Evolutionary conservation across 2,888 invertebrate genomes (phyloP).

Genomic region (Drosophila cognata): DNA sequence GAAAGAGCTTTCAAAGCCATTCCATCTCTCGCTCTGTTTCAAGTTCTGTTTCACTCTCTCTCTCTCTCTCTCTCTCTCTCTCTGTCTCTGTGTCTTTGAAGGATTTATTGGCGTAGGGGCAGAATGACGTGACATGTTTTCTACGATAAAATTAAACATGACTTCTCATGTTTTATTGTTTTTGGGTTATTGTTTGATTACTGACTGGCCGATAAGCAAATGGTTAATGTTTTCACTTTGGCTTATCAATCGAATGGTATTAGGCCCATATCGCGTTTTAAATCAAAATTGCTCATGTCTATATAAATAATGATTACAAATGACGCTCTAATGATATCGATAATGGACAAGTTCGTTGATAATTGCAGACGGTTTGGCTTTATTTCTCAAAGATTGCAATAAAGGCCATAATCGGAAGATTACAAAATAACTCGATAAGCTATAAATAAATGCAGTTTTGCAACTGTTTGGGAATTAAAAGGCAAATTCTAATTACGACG

Average conservation of each 20-base stretch:
- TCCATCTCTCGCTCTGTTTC: constrained; percentile 11
- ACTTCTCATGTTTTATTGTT: constrained; percentile 10
- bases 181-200: constrained; percentile 16
- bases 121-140: constrained; percentile 7
- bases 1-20: constrained; percentile 5
- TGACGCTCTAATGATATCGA: constrained; percentile 34
- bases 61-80: constrained; percentile 15
- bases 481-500: not conserved
- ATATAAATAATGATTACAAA: constrained; percentile 53
- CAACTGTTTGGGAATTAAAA: not conserved
- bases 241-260: constrained; percentile 52
- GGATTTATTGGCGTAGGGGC: constrained; percentile 21
- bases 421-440: not conserved
- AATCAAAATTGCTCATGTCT: constrained; percentile 61
- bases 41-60: too few species aligned
- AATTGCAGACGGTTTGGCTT: constrained; percentile 41
- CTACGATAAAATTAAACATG: constrained; percentile 25
- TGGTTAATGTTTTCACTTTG: constrained; percentile 17
- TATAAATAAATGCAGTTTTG: not conserved
- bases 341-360: constrained; percentile 10
- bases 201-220: constrained; percentile 30
- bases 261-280: constrained; percentile 28
- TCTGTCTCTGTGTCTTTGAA: constrained; percentile 9
- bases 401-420: not conserved
- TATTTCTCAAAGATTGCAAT: not conserved